A percentile compares a stretch with the other conserved stretches of the same genome.
Conservation (phyloP, 2,113 vertebrate species). For the Rhodinocichla rosea region DNA sequence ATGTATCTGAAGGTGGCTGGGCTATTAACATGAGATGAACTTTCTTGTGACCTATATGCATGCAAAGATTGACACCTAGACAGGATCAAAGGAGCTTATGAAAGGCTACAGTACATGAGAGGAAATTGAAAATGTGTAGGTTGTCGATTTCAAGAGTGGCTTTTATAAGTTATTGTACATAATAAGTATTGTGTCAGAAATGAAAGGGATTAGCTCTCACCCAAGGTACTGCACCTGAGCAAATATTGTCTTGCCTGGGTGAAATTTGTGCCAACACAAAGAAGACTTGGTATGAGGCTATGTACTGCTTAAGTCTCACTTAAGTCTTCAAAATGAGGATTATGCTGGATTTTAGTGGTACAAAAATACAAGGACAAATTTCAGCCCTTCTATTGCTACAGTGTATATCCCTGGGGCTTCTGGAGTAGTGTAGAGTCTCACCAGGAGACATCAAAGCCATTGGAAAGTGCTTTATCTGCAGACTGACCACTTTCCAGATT, state of each 20-base stretch:
- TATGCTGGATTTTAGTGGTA: not conserved
- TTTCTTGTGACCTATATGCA: constrained; percentile 38
- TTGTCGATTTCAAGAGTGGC: constrained; percentile 47
- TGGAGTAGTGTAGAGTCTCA: not conserved
- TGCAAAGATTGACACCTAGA: constrained; percentile 13
- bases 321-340: constrained; percentile 28
- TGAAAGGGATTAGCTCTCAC: constrained; percentile 67
- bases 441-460: not conserved
- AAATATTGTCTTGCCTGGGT: constrained; percentile 68
- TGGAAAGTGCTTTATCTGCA: not conserved
- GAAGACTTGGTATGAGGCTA: constrained; percentile 44
- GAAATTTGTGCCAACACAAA: constrained; percentile 61
- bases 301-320: constrained; percentile 38
- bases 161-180: constrained; percentile 63
- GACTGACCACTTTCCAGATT: not conserved
- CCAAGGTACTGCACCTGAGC: constrained; percentile 67
- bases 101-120: constrained; percentile 38
- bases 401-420: not conserved
- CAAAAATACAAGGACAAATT: not conserved
- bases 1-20: not conserved
- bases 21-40: constrained; percentile 22
- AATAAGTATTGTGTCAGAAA: constrained; percentile 68
- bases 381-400: not conserved
- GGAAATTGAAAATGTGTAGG: constrained; percentile 63
- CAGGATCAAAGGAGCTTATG: constrained; percentile 55